phyloP scores from a whole-genome alignment of 2,113 vertebrate genomes.

The Pygoscelis adeliae region DNA sequence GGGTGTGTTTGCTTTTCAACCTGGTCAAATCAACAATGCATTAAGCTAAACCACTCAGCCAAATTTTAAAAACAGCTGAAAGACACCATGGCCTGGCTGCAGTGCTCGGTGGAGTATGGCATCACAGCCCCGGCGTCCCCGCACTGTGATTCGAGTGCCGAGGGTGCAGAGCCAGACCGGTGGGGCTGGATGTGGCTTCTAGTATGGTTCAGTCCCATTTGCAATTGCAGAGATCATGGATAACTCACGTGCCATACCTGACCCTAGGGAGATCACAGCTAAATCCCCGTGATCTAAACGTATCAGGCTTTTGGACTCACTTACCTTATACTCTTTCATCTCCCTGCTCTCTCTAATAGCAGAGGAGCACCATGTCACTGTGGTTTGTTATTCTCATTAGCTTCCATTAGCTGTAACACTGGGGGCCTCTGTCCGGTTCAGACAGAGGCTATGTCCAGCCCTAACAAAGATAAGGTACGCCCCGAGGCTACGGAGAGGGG shows the following conservation, averaged over 20 bases:
- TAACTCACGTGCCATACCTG: background rate
- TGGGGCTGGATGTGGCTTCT: background rate
- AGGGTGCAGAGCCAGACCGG: fast-evolving
- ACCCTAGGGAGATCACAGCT: background rate
- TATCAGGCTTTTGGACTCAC: background rate
- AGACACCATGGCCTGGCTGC: background rate
- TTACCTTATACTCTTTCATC: background rate
- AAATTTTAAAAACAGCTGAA: background rate
- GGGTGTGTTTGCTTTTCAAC: background rate
- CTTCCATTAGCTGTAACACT: background rate
- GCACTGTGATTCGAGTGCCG: fast-evolving
- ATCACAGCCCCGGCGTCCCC: fast-evolving
- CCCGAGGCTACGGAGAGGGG: background rate
- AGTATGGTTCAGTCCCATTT: fast-evolving
- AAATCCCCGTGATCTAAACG: background rate
- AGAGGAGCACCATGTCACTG: background rate
- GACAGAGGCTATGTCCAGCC: background rate
- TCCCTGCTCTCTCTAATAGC: background rate
- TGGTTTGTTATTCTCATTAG: constrained; percentile 36
- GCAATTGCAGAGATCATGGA: background rate
- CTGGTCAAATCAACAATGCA: background rate
- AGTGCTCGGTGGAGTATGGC: background rate
- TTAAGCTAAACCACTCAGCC: background rate
- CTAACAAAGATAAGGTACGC: fast-evolving
- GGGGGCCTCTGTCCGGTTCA: background rate